Conservation (phyloP, 2,797 vertebrate genomes). For the Coregonus suidteri region DNA sequence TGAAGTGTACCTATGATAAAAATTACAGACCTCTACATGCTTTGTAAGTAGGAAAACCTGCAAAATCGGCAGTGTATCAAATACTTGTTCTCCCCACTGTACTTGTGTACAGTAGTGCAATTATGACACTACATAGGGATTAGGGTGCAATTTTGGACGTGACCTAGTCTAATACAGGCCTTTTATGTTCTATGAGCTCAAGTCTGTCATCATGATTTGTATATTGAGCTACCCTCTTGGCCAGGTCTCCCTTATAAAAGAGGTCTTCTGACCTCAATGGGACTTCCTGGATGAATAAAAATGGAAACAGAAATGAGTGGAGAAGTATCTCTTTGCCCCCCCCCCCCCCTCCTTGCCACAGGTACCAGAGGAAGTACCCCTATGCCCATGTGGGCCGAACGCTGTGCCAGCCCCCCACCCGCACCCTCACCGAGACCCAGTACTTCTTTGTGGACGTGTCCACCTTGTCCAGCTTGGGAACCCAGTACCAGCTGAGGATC, state of each 20-base stretch:
- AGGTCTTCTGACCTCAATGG: neutral
- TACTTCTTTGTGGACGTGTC: conserved; percentile 95
- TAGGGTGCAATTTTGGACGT: neutral
- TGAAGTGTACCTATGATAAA: no score
- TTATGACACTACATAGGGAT: neutral
- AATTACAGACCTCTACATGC: no score
- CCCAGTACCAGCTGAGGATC: conserved; percentile 87
- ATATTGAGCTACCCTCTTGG: neutral
- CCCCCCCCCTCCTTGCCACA: conserved; percentile 48
- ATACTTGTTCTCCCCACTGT: no score
- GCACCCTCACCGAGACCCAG: conserved; percentile 83
- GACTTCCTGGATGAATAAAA: neutral
- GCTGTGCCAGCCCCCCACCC: conserved; percentile 89
- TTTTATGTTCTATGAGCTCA: neutral
- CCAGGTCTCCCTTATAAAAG: neutral
- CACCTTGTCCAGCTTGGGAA: conserved; percentile 81
- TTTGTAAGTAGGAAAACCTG: no score
- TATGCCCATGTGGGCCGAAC: conserved; percentile 92
- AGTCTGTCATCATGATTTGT: neutral
- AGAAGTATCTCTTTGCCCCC: neutral
- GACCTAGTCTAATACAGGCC: neutral
- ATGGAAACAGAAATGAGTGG: no score
- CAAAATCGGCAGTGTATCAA: no score
- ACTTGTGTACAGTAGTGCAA: neutral
- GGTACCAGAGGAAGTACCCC: conserved; percentile 93